Conservation (phyloP, 2,888 invertebrate genomes). For the Dinocampus coccinellae region DNA sequence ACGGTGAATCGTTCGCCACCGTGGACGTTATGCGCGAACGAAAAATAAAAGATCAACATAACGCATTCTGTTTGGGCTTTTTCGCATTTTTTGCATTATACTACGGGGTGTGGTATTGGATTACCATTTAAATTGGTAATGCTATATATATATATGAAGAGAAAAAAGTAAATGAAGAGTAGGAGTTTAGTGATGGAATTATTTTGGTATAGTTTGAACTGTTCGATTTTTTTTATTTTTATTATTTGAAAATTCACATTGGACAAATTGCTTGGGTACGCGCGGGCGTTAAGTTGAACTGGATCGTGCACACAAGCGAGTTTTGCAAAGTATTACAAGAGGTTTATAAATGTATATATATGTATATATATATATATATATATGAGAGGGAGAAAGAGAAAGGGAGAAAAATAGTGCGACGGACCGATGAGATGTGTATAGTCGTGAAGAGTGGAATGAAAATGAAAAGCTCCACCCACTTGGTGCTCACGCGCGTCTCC, state of each 20-base stretch:
- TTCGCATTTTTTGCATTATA: conserved; percentile 58
- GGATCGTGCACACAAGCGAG: neutral
- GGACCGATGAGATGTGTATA: conserved; percentile 39
- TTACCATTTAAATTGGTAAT: conserved; percentile 68
- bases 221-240: neutral
- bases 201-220: neutral
- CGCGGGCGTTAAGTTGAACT: neutral
- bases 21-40: conserved; percentile 9
- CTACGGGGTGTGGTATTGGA: conserved; percentile 64
- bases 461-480: conserved; percentile 68
- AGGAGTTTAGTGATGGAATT: neutral
- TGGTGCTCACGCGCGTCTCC: conserved; percentile 47
- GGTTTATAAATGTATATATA: neutral
- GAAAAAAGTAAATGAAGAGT: neutral
- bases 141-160: conserved; percentile 26
- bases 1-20: conserved; percentile 27
- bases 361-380: neutral
- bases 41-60: neutral
- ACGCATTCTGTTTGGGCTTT: conserved; percentile 43
- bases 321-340: neutral
- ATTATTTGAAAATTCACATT: neutral
- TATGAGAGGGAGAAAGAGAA: neutral
- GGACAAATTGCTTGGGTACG: neutral
- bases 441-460: conserved; percentile 52
- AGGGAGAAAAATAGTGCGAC: conserved; percentile 33